Conservation (phyloP, 1,140 invertebrate genomes). For the Scaptomyza graminum region DNA sequence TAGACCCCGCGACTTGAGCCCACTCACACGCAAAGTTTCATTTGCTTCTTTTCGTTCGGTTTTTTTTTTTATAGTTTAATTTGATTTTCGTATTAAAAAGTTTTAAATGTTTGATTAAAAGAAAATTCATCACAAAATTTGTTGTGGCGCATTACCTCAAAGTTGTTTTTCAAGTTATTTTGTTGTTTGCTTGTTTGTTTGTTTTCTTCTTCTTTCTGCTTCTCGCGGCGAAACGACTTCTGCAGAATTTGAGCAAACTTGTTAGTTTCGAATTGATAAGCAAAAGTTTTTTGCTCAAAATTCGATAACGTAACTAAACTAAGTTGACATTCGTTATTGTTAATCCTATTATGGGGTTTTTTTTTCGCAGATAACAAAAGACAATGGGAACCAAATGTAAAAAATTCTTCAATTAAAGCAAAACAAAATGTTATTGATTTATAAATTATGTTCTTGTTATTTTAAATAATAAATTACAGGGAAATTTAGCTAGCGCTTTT, state of each 20-base stretch:
- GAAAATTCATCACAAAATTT: constrained; percentile 72
- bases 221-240: constrained; percentile 14
- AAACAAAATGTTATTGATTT: too few species aligned
- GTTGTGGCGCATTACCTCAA: constrained; percentile 50
- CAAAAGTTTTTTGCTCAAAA: constrained; percentile 25
- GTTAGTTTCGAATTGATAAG: constrained; percentile 54
- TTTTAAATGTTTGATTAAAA: constrained; percentile 81
- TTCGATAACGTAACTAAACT: constrained; percentile 3
- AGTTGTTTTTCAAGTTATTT: constrained; percentile 26
- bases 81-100: constrained; percentile 62
- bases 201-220: constrained; percentile 7
- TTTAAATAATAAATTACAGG: too few species aligned
- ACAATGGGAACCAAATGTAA: too few species aligned
- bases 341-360: constrained; percentile 60
- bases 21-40: constrained; percentile 47
- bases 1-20: constrained; percentile 9
- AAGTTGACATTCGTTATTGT: constrained; percentile 4
- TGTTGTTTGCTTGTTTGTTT: constrained; percentile 4
- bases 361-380: constrained; percentile 1
- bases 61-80: constrained; percentile 44
- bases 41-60: constrained; percentile 27
- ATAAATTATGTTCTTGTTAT: too few species aligned
- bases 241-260: constrained; percentile 14
- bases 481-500: too few species aligned
- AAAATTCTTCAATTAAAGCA: too few species aligned